A percentile compares a stretch with the other conserved stretches of the same genome.
Evolutionary conservation across 1,140 invertebrate species (phyloP).

Genomic region (Drosophila repleta): DNA sequence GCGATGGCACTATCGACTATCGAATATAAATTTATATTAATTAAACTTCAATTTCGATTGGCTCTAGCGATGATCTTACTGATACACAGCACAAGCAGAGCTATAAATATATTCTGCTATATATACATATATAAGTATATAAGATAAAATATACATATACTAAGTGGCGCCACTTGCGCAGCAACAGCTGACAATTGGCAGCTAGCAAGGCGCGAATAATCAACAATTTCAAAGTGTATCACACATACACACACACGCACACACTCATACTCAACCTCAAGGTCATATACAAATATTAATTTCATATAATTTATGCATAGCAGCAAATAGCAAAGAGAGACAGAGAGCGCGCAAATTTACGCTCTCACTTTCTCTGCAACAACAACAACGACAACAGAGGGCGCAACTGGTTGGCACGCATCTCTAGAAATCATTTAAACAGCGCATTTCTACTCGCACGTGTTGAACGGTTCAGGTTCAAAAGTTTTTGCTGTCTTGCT

Average conservation of each 20-base stretch:
- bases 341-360: too few relatives aligned
- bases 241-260: constrained; percentile 4
- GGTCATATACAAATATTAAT: constrained; percentile 51
- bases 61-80: not conserved
- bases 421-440: constrained; percentile 14
- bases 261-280: constrained; percentile 25
- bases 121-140: constrained; percentile 14
- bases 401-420: constrained; percentile 30
- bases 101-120: not conserved
- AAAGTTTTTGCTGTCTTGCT: constrained; percentile 8
- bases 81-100: not conserved
- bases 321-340: constrained; percentile 15
- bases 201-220: constrained; percentile 8
- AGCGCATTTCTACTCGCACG: constrained; percentile 2
- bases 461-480: constrained; percentile 14
- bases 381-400: not conserved
- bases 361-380: constrained; percentile 4
- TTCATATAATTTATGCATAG: constrained; percentile 48
- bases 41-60: not conserved
- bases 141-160: constrained; percentile 3
- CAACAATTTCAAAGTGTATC: constrained; percentile 39
- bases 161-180: constrained; percentile 37
- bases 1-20: constrained; percentile 5
- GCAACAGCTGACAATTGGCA: constrained; percentile 30
- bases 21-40: too few relatives aligned